Evolutionary conservation across 2,797 vertebrate species (phyloP).

Genomic region (Catharus ustulatus): DNA sequence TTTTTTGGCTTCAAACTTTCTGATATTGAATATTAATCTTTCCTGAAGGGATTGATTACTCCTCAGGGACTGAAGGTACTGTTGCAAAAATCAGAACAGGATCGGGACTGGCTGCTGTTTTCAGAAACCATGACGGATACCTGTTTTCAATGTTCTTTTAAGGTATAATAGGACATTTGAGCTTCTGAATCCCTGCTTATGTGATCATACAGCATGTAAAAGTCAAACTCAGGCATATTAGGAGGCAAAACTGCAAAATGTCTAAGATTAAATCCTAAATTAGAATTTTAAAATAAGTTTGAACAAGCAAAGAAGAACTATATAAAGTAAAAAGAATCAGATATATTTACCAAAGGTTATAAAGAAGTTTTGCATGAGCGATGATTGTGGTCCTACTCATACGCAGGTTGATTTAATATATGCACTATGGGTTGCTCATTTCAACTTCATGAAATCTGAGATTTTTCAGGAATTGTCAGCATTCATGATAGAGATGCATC

Average conservation of each 20-base stretch:
- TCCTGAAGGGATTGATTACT: neutral
- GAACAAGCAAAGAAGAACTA: neutral
- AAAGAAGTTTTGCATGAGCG: neutral
- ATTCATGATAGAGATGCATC: neutral
- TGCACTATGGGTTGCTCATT: neutral
- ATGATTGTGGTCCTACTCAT: rapidly evolving
- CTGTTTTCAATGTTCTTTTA: neutral
- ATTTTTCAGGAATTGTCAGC: neutral
- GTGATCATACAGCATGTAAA: neutral
- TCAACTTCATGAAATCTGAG: neutral
- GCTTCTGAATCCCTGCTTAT: neutral
- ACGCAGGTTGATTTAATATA: neutral
- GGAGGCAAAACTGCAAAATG: neutral
- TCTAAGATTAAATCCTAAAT: neutral
- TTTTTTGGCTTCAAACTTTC: neutral
- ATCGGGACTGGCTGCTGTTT: neutral
- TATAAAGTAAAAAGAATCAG: neutral
- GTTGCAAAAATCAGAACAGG: neutral
- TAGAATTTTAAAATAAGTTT: neutral
- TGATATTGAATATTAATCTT: neutral
- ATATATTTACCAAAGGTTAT: neutral
- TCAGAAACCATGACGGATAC: neutral
- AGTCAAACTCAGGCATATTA: neutral
- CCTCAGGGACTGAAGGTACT: neutral
- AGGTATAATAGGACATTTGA: neutral